Percentiles rank a stretch among this genome's conserved stretches.
Conservation (phyloP, 2,113 vertebrate species). For the Hemiprocne comata region DNA sequence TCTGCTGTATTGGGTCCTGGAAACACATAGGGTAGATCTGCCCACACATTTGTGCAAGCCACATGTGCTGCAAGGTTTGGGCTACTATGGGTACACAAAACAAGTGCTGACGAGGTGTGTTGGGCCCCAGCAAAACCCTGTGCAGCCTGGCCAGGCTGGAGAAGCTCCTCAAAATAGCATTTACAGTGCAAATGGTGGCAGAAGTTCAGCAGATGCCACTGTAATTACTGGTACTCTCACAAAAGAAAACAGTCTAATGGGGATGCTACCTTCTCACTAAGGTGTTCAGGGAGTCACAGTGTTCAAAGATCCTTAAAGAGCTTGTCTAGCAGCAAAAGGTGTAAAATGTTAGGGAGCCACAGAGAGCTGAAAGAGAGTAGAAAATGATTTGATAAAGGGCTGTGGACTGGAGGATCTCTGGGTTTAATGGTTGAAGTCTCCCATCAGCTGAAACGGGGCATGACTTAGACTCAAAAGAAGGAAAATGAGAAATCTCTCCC, state of each 20-base stretch:
- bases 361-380: neutral
- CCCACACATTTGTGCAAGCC: neutral
- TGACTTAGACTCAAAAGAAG: neutral
- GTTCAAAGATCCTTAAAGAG: neutral
- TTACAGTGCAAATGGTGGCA: neutral
- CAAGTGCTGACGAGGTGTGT: neutral
- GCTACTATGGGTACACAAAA: neutral
- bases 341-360: neutral
- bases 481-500: neutral
- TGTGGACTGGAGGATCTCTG: neutral
- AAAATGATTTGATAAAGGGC: neutral
- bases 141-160: neutral
- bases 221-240: neutral
- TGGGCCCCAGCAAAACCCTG: neutral
- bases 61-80: neutral
- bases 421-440: neutral
- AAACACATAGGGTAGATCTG: neutral
- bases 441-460: neutral
- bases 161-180: neutral
- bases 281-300: neutral
- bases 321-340: neutral
- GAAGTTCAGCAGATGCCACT: neutral
- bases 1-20: neutral
- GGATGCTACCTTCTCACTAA: neutral
- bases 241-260: neutral